Evolutionary conservation across 2,888 invertebrate species (phyloP).

Genomic region (Argyresthia albistria): DNA sequence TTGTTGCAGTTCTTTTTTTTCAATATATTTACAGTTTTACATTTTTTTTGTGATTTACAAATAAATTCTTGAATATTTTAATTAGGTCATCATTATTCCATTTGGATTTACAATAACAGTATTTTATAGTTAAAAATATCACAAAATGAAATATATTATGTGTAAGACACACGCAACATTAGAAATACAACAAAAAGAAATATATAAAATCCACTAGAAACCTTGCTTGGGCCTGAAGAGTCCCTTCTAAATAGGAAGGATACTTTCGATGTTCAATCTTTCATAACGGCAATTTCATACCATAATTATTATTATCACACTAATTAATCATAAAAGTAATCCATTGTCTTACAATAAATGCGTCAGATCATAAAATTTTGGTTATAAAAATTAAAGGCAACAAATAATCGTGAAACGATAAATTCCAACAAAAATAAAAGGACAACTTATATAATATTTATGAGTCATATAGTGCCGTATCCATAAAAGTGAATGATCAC

Average conservation of each 20-base stretch:
- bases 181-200: conserved; percentile 72
- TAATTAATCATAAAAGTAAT: conserved; percentile 72
- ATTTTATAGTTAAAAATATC: conserved; percentile 74
- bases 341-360: conserved; percentile 73
- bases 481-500: conserved; percentile 66
- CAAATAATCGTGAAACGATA: conserved; percentile 67
- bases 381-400: conserved; percentile 66
- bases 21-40: conserved; percentile 73
- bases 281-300: conserved; percentile 70
- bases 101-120: conserved; percentile 72
- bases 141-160: conserved; percentile 75
- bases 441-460: conserved; percentile 59
- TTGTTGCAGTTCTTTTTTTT: conserved; percentile 70
- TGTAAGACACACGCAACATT: conserved; percentile 74
- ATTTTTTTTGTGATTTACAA: conserved; percentile 73
- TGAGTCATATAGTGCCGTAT: conserved; percentile 65
- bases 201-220: conserved; percentile 72
- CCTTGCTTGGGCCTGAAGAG: conserved; percentile 68
- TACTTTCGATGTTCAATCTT: conserved; percentile 73
- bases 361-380: conserved; percentile 73
- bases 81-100: conserved; percentile 72
- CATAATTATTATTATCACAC: conserved; percentile 70
- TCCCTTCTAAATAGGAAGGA: conserved; percentile 73
- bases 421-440: conserved; percentile 65
- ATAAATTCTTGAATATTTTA: conserved; percentile 72